phyloP scores from a whole-genome alignment of 1,140 invertebrate genomes.

The Chrysomallon squamiferum region DNA sequence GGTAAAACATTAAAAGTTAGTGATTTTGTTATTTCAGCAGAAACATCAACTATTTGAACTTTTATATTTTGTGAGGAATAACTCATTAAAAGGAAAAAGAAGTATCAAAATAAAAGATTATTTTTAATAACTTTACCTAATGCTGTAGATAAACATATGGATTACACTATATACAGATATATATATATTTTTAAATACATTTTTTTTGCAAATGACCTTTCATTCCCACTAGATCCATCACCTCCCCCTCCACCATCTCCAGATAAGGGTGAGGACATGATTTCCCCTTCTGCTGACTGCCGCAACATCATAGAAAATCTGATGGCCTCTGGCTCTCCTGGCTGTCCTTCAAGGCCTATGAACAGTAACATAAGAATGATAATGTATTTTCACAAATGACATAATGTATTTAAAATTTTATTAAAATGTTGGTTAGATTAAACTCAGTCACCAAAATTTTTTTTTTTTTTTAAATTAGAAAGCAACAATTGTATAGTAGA shows the following conservation, averaged over 20 bases:
- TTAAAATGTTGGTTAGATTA: not conserved
- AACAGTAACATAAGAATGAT: too few species aligned
- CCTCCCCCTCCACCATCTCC: conserved; percentile 47
- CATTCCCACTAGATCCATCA: conserved; percentile 45
- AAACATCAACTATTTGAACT: too few species aligned
- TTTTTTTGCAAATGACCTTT: conserved; percentile 29
- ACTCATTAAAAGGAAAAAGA: too few species aligned
- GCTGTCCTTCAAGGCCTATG: conserved; percentile 11
- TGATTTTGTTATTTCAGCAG: too few species aligned
- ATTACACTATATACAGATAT: too few species aligned
- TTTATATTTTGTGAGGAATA: too few species aligned
- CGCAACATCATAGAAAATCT: conserved; percentile 32
- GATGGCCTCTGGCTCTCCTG: not conserved
- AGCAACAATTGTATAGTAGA: too few species aligned
- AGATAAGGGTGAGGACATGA: conserved; percentile 40
- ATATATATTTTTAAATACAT: too few species aligned
- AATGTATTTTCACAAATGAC: not conserved
- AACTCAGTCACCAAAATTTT: not conserved
- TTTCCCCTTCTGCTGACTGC: conserved; percentile 48
- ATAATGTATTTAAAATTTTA: not conserved
- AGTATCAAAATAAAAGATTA: too few species aligned
- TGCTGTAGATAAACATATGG: too few species aligned
- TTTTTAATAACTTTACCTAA: too few species aligned
- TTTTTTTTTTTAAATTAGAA: not conserved
- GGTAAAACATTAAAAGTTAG: too few species aligned